phyloP scores from a whole-genome alignment of 2,113 vertebrate species.

The Malaclemys terrapin region DNA sequence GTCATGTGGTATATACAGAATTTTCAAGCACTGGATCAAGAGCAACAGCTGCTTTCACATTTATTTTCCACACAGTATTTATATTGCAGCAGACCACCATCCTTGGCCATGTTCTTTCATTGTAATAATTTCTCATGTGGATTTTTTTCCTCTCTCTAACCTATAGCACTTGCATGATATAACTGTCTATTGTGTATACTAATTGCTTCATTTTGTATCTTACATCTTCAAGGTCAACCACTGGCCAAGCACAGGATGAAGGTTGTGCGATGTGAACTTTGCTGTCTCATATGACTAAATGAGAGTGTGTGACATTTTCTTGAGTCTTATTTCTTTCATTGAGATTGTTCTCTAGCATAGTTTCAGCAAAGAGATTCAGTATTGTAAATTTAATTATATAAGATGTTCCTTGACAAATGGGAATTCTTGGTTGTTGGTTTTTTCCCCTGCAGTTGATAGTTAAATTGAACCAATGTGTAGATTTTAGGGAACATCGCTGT shows the following conservation, averaged over 20 bases:
- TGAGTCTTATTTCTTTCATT: neutral
- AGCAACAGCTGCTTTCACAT: neutral
- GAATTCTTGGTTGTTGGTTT: neutral
- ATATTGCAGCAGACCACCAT: neutral
- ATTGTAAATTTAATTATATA: neutral
- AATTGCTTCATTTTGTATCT: neutral
- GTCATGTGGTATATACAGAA: neutral
- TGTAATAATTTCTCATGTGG: neutral
- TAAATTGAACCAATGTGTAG: neutral
- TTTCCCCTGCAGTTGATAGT: neutral
- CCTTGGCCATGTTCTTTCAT: neutral
- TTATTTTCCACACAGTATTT: neutral
- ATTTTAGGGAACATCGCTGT: accelerated
- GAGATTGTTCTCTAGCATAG: no score
- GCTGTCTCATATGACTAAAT: neutral
- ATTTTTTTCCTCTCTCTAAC: neutral
- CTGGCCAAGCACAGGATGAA: neutral
- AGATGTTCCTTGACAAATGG: neutral
- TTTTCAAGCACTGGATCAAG: neutral
- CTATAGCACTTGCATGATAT: neutral
- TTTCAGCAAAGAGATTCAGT: neutral
- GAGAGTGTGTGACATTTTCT: neutral
- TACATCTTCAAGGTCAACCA: neutral
- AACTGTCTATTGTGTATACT: neutral
- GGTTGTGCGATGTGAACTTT: neutral